These are phyloP conservation scores for Guaruba guarouba DNA, from an alignment of 2,113 vertebrate species.

Conservation along the genomic window DNA sequence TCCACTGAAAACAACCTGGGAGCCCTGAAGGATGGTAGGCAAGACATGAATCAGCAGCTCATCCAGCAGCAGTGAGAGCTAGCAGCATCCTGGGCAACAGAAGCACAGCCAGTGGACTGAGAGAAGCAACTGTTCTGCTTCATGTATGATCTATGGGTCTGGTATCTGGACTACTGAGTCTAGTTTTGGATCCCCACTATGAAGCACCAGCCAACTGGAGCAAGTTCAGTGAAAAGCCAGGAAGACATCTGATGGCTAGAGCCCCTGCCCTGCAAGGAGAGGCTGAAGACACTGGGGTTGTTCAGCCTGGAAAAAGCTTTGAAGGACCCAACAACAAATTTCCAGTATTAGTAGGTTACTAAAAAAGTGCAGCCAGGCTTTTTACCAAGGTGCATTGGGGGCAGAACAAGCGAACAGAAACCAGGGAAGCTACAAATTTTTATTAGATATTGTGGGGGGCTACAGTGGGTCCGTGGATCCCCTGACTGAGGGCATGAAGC, in stretches of 20 bases:
- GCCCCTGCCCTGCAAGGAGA: not conserved
- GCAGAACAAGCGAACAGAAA: not conserved
- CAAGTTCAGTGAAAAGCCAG: not conserved
- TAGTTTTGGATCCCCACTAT: not conserved
- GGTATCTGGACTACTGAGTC: not conserved
- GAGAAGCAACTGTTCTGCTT: not conserved
- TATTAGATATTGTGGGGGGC: not conserved
- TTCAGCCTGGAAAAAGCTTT: not conserved
- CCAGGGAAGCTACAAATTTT: not conserved
- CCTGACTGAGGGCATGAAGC: no score
- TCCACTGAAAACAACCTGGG: not conserved
- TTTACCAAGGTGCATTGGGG: fast-evolving
- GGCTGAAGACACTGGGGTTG: not conserved
- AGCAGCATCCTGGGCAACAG: not conserved
- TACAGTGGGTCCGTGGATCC: no score
- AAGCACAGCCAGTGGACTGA: not conserved
- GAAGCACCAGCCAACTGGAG: not conserved
- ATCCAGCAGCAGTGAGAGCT: not conserved
- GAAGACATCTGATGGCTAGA: not conserved
- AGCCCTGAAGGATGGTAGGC: not conserved
- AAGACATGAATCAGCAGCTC: not conserved
- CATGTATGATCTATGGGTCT: not conserved
- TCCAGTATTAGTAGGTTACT: not conserved
- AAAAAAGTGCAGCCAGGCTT: not conserved
- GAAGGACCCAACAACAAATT: not conserved